Conservation (phyloP, 2,888 invertebrate species). For the Vanessa cardui region DNA sequence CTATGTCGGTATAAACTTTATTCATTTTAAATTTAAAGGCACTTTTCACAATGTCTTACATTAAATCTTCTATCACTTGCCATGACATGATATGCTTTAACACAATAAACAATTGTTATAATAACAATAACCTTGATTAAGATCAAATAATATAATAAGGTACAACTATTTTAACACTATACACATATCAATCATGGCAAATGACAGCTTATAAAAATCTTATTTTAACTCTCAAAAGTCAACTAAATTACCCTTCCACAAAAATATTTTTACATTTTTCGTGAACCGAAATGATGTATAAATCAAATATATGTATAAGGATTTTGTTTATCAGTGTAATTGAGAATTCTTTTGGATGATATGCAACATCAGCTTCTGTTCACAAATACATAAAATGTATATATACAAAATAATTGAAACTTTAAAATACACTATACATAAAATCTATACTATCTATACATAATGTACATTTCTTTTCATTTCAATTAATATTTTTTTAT, state of each 20-base stretch:
- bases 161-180: slow-evolving; percentile 41
- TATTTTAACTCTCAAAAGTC: slow-evolving; percentile 60
- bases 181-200: slow-evolving; percentile 54
- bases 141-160: slow-evolving; percentile 39
- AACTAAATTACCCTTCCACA: slow-evolving; percentile 73
- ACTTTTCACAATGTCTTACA: slow-evolving; percentile 80
- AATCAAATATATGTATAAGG: slow-evolving; percentile 35
- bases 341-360: slow-evolving; percentile 52
- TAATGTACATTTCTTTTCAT: slow-evolving; percentile 74
- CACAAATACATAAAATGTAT: slow-evolving; percentile 53
- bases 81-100: slow-evolving; percentile 57
- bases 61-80: slow-evolving; percentile 65
- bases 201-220: slow-evolving; percentile 51
- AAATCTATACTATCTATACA: slow-evolving; percentile 69
- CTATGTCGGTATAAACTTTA: slow-evolving; percentile 82
- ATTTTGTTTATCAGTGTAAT: slow-evolving; percentile 44
- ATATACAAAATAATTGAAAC: slow-evolving; percentile 66
- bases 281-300: slow-evolving; percentile 36
- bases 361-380: slow-evolving; percentile 56
- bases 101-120: slow-evolving; percentile 42
- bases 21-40: slow-evolving; percentile 81
- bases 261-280: slow-evolving; percentile 47
- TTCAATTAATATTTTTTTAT: slow-evolving; percentile 60
- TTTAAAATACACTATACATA: slow-evolving; percentile 69
- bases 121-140: slow-evolving; percentile 39